These are phyloP conservation scores for Neomicropteryx cornuta DNA, from an alignment of 1,140 invertebrate genomes.

Conservation along the genomic window DNA sequence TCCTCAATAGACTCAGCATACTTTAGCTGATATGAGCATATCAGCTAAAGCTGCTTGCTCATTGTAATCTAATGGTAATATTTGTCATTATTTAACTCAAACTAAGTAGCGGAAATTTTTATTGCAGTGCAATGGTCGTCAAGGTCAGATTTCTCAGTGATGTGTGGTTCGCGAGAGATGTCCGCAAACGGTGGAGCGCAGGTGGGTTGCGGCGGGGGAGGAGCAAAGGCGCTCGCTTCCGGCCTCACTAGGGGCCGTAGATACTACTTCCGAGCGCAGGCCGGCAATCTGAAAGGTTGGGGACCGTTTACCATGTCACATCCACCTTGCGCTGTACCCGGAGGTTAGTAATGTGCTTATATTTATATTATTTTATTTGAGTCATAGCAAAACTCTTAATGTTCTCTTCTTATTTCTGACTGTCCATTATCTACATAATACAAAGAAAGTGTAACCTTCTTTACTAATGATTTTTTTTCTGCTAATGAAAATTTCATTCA, in stretches of 20 bases:
- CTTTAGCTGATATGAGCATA: no score
- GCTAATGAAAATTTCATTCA: no score
- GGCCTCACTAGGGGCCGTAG: conserved; percentile 69
- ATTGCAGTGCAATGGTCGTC: conserved; percentile 77
- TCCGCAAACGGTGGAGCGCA: conserved; percentile 48
- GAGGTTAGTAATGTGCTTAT: conserved; percentile 54
- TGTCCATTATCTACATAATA: no score
- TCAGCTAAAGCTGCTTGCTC: no score
- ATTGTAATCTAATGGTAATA: no score
- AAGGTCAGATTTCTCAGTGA: conserved; percentile 63
- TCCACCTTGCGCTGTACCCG: conserved; percentile 75
- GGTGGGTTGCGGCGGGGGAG: conserved; percentile 14
- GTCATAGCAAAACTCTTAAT: background rate
- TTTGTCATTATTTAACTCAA: no score
- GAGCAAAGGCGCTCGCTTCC: conserved; percentile 52
- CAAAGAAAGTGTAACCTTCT: no score
- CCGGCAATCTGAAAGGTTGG: conserved; percentile 86
- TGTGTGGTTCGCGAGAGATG: conserved; percentile 68
- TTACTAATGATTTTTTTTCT: no score
- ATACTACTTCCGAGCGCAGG: conserved; percentile 78
- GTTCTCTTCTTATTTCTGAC: no score
- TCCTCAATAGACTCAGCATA: no score
- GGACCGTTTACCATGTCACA: conserved; percentile 63
- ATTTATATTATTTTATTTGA: background rate
- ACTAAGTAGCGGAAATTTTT: conserved; percentile 4